phyloP scores from a whole-genome alignment of 2,888 invertebrate species.

The Platycnemis pennipes region DNA sequence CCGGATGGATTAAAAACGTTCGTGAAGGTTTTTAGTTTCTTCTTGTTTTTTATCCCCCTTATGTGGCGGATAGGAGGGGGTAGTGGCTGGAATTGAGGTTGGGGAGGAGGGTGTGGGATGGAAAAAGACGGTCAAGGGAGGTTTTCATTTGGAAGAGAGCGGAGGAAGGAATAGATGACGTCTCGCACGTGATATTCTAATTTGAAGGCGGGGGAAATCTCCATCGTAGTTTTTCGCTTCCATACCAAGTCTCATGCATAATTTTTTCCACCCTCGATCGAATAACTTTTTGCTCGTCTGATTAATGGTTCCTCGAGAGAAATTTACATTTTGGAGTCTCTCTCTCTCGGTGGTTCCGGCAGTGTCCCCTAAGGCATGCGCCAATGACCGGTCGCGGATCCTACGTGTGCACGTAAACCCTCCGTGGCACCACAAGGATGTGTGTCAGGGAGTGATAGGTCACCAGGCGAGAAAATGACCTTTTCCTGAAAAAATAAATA shows the following conservation, averaged over 20 bases:
- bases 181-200: background rate
- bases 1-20: background rate
- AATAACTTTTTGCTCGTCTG: background rate
- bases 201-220: background rate
- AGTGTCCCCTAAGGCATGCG: background rate
- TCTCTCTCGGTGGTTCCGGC: background rate
- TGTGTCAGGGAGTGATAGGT: no score
- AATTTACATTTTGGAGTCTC: background rate
- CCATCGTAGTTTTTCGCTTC: background rate
- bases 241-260: background rate
- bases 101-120: no score
- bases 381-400: no score
- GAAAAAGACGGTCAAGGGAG: background rate
- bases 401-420: no score
- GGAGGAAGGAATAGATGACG: background rate
- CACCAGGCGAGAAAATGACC: no score
- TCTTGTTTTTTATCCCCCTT: background rate
- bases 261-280: background rate
- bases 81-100: background rate
- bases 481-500: no score
- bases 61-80: background rate
- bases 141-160: background rate
- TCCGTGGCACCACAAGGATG: no score
- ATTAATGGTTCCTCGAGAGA: background rate
- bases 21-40: background rate